Evolutionary conservation across 2,113 vertebrate genomes (phyloP).

Genomic region (Platysteira castanea): DNA sequence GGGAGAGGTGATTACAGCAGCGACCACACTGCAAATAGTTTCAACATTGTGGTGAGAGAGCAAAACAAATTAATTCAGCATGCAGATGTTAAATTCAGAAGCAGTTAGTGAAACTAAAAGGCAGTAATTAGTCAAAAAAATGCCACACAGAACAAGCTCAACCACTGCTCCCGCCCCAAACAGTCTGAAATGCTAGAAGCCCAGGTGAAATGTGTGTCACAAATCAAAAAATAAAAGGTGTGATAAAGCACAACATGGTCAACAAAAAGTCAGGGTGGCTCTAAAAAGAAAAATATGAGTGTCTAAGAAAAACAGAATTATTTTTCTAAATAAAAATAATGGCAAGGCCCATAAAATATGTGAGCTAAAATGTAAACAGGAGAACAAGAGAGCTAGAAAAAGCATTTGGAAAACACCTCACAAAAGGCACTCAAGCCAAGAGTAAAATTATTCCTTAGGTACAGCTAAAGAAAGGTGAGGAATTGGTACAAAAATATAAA

Average conservation of each 20-base stretch:
- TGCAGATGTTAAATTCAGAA: neutral
- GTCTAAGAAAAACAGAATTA: neutral
- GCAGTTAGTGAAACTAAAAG: neutral
- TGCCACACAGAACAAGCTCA: neutral
- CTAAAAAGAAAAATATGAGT: neutral
- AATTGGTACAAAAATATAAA: neutral
- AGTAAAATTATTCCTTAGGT: neutral
- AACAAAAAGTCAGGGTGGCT: neutral
- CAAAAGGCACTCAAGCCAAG: neutral
- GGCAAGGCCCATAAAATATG: neutral
- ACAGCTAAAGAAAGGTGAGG: neutral
- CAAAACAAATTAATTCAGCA: neutral
- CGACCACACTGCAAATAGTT: neutral
- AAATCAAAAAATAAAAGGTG: neutral
- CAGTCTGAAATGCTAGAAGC: neutral
- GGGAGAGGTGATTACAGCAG: neutral
- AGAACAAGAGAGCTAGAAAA: neutral
- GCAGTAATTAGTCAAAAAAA: neutral
- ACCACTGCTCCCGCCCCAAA: rapidly evolving
- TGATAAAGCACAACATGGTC: neutral
- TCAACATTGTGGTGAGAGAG: neutral
- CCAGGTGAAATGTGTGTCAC: neutral
- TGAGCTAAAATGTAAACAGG: neutral
- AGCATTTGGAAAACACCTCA: neutral
- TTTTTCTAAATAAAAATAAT: neutral